Conservation (phyloP, 2,888 invertebrate genomes). For the Euspilapteryx auroguttella region DNA sequence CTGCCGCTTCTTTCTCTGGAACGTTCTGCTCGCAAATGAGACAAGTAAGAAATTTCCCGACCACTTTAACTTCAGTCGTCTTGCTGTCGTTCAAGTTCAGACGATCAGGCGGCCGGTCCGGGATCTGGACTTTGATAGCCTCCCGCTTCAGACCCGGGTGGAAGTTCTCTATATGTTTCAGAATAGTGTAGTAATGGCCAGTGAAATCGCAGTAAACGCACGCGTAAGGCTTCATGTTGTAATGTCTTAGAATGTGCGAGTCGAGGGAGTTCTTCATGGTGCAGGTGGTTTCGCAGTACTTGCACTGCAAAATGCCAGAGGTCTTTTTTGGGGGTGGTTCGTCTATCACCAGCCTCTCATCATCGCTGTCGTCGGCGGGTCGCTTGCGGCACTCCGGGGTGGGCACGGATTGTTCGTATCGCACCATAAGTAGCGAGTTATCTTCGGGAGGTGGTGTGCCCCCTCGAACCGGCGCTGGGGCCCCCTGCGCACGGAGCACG, state of each 20-base stretch:
- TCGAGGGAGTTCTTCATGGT: slow-evolving; percentile 15
- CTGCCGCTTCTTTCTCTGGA: slow-evolving; percentile 10
- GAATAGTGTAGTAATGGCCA: slow-evolving; percentile 18
- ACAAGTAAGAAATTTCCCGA: slow-evolving; percentile 17
- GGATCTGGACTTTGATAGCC: slow-evolving; percentile 12
- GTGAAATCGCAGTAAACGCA: slow-evolving; percentile 38
- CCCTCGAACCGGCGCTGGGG: not conserved
- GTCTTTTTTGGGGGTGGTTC: slow-evolving; percentile 13
- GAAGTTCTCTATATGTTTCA: slow-evolving; percentile 18
- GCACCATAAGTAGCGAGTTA: slow-evolving; percentile 22
- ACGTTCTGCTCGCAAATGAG: slow-evolving; percentile 26
- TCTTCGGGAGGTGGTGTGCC: slow-evolving; percentile 1
- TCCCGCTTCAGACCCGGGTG: slow-evolving; percentile 19
- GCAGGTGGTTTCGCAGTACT: slow-evolving; percentile 19
- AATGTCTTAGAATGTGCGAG: slow-evolving; percentile 45
- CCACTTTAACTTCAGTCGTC: slow-evolving; percentile 1
- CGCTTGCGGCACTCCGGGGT: slow-evolving; percentile 18
- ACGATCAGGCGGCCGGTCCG: slow-evolving; percentile 11
- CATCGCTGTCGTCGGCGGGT: slow-evolving; percentile 14
- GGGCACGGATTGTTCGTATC: slow-evolving; percentile 28
- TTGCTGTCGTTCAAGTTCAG: slow-evolving; percentile 1
- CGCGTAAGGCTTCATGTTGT: slow-evolving; percentile 32
- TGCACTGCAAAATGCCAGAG: slow-evolving; percentile 14
- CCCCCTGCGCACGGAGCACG: slow-evolving; percentile 17
- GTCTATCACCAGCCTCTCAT: slow-evolving; percentile 23